Percentiles rank a stretch among this genome's conserved stretches.
Conservation (phyloP, 2,888 invertebrate species). For the Brachylomia viminalis region DNA sequence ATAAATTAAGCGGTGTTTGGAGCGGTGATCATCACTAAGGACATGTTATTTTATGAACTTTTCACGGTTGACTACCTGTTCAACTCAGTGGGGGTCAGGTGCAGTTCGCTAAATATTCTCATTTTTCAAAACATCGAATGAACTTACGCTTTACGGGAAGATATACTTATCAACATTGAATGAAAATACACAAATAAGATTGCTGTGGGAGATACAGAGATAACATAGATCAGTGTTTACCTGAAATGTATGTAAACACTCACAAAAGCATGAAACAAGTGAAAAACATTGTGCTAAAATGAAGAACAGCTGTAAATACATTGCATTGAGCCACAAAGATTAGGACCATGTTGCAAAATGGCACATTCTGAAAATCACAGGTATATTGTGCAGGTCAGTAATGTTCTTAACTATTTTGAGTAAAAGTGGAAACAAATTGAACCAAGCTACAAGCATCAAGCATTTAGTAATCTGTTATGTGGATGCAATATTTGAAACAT, state of each 20-base stretch:
- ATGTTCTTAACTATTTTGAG: conserved; percentile 3
- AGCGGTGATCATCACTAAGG: conserved; percentile 64
- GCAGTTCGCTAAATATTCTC: conserved; percentile 67
- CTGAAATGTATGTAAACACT: conserved; percentile 69
- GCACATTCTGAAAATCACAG: conserved; percentile 92
- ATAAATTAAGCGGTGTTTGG: conserved; percentile 44
- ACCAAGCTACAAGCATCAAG: neutral
- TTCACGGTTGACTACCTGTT: conserved; percentile 86
- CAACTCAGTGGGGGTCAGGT: conserved; percentile 84
- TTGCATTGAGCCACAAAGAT: conserved; percentile 74
- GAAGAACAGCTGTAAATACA: conserved; percentile 74
- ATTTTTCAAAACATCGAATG: conserved; percentile 59
- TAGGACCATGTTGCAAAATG: conserved; percentile 89
- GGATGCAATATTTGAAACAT: neutral
- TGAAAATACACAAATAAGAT: conserved; percentile 46
- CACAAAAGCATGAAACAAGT: conserved; percentile 70
- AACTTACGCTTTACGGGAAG: conserved; percentile 34
- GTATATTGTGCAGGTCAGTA: conserved; percentile 94
- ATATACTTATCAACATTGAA: conserved; percentile 32
- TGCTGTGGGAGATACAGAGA: conserved; percentile 45
- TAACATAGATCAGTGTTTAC: conserved; percentile 56
- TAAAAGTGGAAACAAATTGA: conserved; percentile 11
- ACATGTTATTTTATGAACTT: conserved; percentile 78
- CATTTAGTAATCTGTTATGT: neutral
- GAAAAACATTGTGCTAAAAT: conserved; percentile 73